Conservation (phyloP, 2,113 vertebrate species). For the Tragelaphus strepsiceros region DNA sequence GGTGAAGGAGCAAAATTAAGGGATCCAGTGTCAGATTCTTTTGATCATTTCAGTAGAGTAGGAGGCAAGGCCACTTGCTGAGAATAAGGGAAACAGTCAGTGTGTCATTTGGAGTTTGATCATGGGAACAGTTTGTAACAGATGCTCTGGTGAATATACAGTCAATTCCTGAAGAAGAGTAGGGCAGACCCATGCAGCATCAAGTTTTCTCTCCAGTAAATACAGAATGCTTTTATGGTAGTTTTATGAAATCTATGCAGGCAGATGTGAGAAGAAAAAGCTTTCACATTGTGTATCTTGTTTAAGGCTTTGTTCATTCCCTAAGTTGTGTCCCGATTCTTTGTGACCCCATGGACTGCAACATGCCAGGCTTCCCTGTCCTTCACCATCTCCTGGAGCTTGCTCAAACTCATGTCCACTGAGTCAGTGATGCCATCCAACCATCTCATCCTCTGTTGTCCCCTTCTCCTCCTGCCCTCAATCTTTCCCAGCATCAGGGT, state of each 20-base stretch:
- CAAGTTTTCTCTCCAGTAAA: background rate
- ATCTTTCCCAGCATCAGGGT: background rate
- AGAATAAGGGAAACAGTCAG: background rate
- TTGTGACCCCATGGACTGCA: background rate
- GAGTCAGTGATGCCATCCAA: background rate
- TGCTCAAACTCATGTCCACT: background rate
- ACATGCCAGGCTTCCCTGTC: background rate
- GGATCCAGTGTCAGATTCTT: background rate
- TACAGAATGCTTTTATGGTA: background rate
- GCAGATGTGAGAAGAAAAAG: background rate
- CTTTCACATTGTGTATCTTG: background rate
- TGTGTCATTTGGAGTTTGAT: background rate
- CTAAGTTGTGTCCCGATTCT: background rate
- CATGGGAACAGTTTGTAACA: background rate
- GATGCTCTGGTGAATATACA: background rate
- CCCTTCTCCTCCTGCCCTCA: background rate
- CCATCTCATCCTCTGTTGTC: background rate
- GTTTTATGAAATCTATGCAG: background rate
- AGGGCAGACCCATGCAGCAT: background rate
- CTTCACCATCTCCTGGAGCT: background rate
- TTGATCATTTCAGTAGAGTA: background rate
- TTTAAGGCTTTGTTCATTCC: background rate
- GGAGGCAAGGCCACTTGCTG: background rate
- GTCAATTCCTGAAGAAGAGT: background rate
- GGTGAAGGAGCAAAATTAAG: background rate